Conservation (phyloP, 2,113 vertebrate genomes). For the Sylvietta virens region DNA sequence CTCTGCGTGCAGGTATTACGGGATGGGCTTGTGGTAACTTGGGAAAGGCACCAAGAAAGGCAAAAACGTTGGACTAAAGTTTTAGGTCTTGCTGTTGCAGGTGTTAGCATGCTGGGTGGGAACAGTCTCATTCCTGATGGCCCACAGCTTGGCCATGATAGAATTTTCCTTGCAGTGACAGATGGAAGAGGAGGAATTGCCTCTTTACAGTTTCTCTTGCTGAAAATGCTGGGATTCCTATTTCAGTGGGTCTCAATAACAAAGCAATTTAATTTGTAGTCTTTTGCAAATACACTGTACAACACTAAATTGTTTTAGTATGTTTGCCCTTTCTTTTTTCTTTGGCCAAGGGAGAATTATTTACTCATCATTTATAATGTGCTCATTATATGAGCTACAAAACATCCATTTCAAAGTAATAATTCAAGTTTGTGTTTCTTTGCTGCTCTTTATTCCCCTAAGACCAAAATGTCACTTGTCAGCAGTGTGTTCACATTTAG, state of each 20-base stretch:
- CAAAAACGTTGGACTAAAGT: accelerated
- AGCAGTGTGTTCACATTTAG: background rate
- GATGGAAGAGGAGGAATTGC: background rate
- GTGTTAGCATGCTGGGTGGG: accelerated
- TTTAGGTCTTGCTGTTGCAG: background rate
- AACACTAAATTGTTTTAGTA: background rate
- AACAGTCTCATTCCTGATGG: accelerated
- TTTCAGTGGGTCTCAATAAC: background rate
- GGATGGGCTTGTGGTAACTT: background rate
- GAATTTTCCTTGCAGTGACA: background rate
- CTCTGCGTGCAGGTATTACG: accelerated
- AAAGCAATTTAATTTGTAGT: background rate
- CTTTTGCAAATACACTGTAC: background rate
- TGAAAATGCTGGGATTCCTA: background rate
- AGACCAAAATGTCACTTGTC: background rate
- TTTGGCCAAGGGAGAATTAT: background rate
- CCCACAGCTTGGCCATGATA: accelerated
- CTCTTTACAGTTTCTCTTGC: background rate
- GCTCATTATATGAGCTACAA: background rate
- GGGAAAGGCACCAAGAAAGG: background rate
- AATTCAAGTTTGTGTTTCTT: background rate
- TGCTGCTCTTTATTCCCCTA: background rate
- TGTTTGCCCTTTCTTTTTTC: background rate
- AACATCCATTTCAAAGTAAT: background rate
- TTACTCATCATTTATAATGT: too few relatives aligned